Percentiles rank a stretch among this genome's conserved stretches.
phyloP scores from a whole-genome alignment of 2,888 invertebrate genomes.

The Agriopis marginaria region DNA sequence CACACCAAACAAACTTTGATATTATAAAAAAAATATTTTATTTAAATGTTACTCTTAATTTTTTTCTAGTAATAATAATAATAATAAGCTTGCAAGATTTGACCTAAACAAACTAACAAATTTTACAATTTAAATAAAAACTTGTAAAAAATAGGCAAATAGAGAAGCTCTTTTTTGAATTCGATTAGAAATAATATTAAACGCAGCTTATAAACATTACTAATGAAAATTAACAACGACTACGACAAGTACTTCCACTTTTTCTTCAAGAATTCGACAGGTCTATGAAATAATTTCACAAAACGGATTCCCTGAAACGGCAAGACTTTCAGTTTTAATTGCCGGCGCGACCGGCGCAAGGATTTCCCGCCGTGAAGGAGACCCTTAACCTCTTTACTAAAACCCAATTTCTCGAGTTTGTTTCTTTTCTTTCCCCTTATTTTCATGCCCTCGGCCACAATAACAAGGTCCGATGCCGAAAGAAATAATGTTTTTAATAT shows the following conservation, averaged over 20 bases:
- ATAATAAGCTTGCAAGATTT: no score
- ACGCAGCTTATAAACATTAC: no score
- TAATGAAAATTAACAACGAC: constrained; percentile 28
- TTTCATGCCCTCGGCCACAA: constrained; percentile 53
- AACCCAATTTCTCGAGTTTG: constrained; percentile 51
- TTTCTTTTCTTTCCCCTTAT: constrained; percentile 50
- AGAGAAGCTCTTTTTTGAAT: no score
- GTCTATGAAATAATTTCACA: constrained; percentile 30
- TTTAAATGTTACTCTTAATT: no score
- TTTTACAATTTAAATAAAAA: no score
- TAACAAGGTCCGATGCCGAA: constrained; percentile 53
- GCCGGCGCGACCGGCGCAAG: constrained; percentile 36
- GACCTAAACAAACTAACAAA: no score
- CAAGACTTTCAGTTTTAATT: constrained; percentile 42
- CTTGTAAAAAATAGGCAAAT: no score
- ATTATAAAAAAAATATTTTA: no score
- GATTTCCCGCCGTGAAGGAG: constrained; percentile 42
- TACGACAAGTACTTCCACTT: constrained; percentile 15
- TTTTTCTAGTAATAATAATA: no score
- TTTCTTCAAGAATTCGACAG: constrained; percentile 25
- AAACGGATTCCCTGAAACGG: constrained; percentile 35
- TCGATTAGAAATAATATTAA: no score
- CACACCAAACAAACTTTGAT: no score
- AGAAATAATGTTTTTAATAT: constrained; percentile 55
- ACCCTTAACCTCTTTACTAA: constrained; percentile 49